A percentile compares a stretch with the other conserved stretches of the same genome.
Conservation (phyloP, 2,888 invertebrate species). For the Melieria picta region DNA sequence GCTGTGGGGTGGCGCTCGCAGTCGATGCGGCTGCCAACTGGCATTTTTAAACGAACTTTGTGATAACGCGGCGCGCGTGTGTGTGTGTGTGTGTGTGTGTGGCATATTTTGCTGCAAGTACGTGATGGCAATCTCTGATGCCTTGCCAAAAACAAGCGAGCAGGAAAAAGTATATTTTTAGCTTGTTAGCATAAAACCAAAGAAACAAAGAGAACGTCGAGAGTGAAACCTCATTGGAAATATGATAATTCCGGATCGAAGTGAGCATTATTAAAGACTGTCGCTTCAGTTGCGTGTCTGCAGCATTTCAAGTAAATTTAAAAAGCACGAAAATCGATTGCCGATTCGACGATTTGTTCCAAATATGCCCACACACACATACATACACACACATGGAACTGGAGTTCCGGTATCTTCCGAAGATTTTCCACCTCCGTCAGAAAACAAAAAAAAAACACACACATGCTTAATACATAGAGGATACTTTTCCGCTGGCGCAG, state of each 20-base stretch:
- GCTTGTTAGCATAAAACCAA: too few relatives aligned
- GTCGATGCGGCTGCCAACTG: not conserved
- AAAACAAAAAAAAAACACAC: too few relatives aligned
- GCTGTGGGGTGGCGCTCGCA: not conserved
- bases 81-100: constrained; percentile 4
- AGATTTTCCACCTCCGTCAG: too few relatives aligned
- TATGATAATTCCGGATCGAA: not conserved
- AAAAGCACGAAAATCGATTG: too few relatives aligned
- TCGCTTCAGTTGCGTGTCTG: constrained; percentile 1
- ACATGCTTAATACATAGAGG: too few relatives aligned
- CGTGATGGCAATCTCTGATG: constrained; percentile 26
- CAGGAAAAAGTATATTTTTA: not conserved
- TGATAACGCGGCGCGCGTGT: not conserved
- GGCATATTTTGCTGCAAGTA: constrained; percentile 5
- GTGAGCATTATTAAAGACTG: not conserved
- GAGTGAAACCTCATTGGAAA: not conserved
- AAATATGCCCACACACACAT: too few relatives aligned
- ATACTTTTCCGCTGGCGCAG: too few relatives aligned
- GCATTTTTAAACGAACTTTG: constrained; percentile 18
- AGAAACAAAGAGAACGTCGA: too few relatives aligned
- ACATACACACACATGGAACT: too few relatives aligned
- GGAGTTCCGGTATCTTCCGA: too few relatives aligned
- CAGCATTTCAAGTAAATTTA: constrained; percentile 1
- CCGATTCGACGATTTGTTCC: too few relatives aligned
- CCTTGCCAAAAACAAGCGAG: not conserved